Conservation (phyloP, 2,888 invertebrate species). For the Standfussiana lucernea region DNA sequence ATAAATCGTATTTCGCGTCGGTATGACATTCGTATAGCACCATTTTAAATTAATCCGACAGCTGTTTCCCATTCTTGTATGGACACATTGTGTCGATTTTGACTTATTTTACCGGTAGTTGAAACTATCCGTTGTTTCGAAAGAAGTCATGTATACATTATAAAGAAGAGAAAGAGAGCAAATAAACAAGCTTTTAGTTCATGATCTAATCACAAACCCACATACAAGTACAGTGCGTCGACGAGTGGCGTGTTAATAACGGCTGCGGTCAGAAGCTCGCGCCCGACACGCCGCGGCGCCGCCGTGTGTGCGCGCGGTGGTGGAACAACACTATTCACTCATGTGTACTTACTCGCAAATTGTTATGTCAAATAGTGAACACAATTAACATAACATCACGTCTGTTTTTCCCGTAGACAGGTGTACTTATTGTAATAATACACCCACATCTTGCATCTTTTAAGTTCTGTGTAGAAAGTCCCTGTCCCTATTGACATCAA, state of each 20-base stretch:
- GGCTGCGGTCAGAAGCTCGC: slow-evolving; percentile 26
- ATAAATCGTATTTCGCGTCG: not conserved
- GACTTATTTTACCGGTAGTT: not conserved
- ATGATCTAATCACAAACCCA: not conserved
- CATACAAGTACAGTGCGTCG: not conserved
- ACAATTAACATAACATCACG: not conserved
- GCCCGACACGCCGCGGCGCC: not conserved
- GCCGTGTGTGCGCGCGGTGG: not conserved
- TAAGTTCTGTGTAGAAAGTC: not conserved
- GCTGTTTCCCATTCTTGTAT: not conserved
- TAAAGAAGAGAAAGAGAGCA: not conserved
- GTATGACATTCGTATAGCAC: not conserved
- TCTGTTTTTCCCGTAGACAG: not conserved
- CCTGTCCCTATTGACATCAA: not conserved
- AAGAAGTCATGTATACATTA: not conserved
- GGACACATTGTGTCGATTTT: not conserved
- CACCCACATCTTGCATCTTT: not conserved
- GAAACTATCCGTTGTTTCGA: not conserved
- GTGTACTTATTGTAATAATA: not conserved
- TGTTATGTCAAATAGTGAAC: not conserved
- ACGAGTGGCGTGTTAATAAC: slow-evolving; percentile 10
- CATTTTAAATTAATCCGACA: not conserved
- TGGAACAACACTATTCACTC: not conserved
- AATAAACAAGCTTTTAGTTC: not conserved
- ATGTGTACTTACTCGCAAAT: slow-evolving; percentile 9